Evolutionary conservation across 1,140 invertebrate genomes (phyloP).

Genomic region (Cherax quadricarinatus): DNA sequence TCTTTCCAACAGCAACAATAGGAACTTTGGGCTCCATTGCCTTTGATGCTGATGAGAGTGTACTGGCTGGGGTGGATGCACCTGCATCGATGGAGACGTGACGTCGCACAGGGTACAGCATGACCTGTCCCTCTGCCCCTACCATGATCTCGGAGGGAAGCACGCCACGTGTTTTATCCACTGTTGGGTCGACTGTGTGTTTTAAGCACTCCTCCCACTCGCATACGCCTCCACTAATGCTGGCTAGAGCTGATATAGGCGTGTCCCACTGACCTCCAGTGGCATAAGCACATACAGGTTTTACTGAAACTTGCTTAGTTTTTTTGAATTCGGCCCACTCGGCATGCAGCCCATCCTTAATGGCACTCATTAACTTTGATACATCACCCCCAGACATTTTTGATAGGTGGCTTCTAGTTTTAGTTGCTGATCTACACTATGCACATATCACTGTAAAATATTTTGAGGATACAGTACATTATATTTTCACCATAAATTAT

Average conservation of each 20-base stretch:
- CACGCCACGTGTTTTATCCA: constrained; percentile 36
- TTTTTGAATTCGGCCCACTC: constrained; percentile 72
- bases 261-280: constrained; percentile 65
- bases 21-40: constrained; percentile 8
- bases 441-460: background rate
- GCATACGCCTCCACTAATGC: constrained; percentile 59
- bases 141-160: constrained; percentile 65
- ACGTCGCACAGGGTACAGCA: constrained; percentile 83
- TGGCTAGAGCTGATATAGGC: constrained; percentile 45
- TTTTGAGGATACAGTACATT: background rate
- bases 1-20: constrained; percentile 6
- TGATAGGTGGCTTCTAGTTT: background rate
- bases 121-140: constrained; percentile 88
- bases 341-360: constrained; percentile 67
- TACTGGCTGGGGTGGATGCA: constrained; percentile 84
- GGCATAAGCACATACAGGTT: constrained; percentile 64
- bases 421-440: too few relatives aligned
- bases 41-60: constrained; percentile 69
- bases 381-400: constrained; percentile 61
- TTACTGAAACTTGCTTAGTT: constrained; percentile 28
- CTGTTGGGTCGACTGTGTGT: constrained; percentile 50
- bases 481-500: background rate
- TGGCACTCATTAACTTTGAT: constrained; percentile 56
- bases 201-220: constrained; percentile 66
- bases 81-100: constrained; percentile 76